phyloP scores from a whole-genome alignment of 2,797 vertebrate species.

The Eleutherodactylus coqui region DNA sequence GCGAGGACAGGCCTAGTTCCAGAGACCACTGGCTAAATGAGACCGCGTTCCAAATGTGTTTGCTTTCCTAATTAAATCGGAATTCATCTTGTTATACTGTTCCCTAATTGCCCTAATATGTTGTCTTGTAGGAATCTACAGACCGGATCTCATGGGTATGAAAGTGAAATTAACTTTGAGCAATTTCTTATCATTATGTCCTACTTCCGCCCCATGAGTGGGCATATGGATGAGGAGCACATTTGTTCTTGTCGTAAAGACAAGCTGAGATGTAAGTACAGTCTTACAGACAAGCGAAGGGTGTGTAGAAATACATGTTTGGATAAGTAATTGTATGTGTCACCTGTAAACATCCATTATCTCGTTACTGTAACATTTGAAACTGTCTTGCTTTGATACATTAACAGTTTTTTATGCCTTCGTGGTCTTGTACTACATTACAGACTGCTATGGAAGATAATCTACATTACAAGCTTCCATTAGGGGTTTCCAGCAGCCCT shows the following conservation, averaged over 20 bases:
- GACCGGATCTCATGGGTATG: slow-evolving; percentile 71
- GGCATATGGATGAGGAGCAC: slow-evolving; percentile 80
- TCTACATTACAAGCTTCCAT: not conserved
- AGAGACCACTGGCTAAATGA: not conserved
- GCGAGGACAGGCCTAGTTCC: not conserved
- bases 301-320: not conserved
- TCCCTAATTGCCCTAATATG: not conserved
- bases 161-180: slow-evolving; percentile 85
- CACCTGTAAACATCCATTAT: not conserved
- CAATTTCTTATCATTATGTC: slow-evolving; percentile 95
- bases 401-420: too few relatives aligned
- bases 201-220: slow-evolving; percentile 86
- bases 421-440: not conserved
- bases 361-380: not conserved
- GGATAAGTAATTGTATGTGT: not conserved
- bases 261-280: slow-evolving; percentile 88
- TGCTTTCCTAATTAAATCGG: not conserved
- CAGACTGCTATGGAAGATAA: not conserved
- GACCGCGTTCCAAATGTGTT: not conserved
- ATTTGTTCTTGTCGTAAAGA: slow-evolving; percentile 77
- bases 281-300: not conserved
- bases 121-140: slow-evolving; percentile 81
- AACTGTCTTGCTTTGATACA: not conserved
- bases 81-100: not conserved
- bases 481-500: not conserved